Evolutionary conservation across 2,797 vertebrate species (phyloP).

Genomic region (Paguma larvata): DNA sequence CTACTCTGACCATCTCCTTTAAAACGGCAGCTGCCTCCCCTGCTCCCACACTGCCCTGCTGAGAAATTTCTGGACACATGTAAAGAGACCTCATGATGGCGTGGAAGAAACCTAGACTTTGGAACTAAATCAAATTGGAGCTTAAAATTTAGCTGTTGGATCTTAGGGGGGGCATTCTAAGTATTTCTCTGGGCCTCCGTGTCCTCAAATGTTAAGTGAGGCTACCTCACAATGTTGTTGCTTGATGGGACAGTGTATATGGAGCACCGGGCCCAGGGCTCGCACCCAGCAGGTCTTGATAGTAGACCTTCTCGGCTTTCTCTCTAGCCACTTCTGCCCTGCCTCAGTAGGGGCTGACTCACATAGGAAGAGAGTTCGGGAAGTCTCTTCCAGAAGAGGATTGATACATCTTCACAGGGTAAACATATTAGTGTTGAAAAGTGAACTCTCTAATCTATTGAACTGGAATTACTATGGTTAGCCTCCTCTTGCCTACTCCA

Average conservation of each 20-base stretch:
- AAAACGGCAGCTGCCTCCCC: not conserved
- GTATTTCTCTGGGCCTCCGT: not conserved
- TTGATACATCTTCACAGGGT: not conserved
- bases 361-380: not conserved
- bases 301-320: not conserved
- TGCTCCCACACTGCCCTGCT: accelerated
- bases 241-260: not conserved
- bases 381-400: constrained; percentile 12
- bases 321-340: not conserved
- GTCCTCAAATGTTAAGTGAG: not conserved
- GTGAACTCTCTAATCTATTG: not conserved
- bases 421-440: not conserved
- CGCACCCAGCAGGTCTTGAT: not conserved
- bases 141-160: not conserved
- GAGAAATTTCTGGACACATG: not conserved
- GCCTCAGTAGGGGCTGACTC: not conserved
- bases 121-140: not conserved
- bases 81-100: not conserved
- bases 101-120: not conserved
- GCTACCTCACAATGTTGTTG: not conserved
- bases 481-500: not conserved
- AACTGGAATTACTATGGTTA: not conserved
- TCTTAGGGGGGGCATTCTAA: not conserved
- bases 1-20: not conserved
- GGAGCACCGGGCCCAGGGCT: not conserved